Conservation (phyloP, 2,888 invertebrate species). For the Tryphoninae sp. region DNA sequence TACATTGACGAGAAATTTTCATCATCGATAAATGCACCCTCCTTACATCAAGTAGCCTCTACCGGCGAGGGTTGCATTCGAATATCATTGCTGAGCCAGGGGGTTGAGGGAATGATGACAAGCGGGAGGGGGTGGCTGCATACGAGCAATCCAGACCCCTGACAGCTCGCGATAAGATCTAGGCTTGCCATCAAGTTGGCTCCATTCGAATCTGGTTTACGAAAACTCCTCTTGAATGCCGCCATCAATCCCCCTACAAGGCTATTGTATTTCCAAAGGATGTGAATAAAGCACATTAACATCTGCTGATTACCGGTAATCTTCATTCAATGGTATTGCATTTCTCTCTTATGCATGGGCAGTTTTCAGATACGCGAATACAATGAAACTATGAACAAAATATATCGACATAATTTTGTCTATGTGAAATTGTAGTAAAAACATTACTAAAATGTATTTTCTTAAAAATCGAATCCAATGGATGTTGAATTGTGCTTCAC, state of each 20-base stretch:
- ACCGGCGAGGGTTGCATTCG: constrained; percentile 52
- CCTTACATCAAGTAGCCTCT: constrained; percentile 45
- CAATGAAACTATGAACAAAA: constrained; percentile 24
- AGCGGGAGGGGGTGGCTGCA: constrained; percentile 66
- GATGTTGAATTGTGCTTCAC: neutral
- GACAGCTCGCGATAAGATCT: constrained; percentile 77
- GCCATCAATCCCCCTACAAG: constrained; percentile 62
- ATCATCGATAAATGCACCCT: constrained; percentile 47
- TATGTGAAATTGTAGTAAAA: neutral
- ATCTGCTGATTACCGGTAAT: constrained; percentile 79
- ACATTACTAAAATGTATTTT: neutral
- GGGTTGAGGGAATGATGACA: constrained; percentile 55
- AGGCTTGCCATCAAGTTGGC: constrained; percentile 70
- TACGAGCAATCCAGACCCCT: constrained; percentile 77
- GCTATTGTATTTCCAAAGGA: constrained; percentile 72
- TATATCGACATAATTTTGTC: neutral
- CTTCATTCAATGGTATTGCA: constrained; percentile 72
- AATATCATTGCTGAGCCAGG: constrained; percentile 43
- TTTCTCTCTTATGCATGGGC: constrained; percentile 60
- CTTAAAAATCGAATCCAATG: neutral
- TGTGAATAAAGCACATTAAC: constrained; percentile 73
- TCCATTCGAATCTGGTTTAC: constrained; percentile 77
- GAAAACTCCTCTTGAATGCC: constrained; percentile 63
- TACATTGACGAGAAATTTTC: constrained; percentile 19
- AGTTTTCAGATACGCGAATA: constrained; percentile 4